These are phyloP conservation scores for Gonocerus acuteangulatus DNA, from an alignment of 2,888 invertebrate species.

Conservation along the genomic window DNA sequence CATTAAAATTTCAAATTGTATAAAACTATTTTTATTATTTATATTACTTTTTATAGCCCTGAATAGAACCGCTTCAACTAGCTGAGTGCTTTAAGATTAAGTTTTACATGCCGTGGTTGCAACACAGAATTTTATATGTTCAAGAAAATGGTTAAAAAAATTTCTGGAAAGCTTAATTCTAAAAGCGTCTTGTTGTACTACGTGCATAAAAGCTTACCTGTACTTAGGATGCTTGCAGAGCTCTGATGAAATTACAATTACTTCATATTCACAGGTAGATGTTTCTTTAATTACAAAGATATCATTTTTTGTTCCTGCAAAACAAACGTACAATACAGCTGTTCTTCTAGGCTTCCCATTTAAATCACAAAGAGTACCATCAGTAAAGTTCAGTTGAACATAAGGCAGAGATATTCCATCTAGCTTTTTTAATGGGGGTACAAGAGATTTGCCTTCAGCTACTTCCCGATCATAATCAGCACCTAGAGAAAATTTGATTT, in stretches of 20 bases:
- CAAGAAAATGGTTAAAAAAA: too few species aligned
- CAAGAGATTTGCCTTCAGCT: constrained; percentile 29
- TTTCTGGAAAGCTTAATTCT: too few species aligned
- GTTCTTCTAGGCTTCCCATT: constrained; percentile 76
- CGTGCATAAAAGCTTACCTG: constrained; percentile 47
- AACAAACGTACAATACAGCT: constrained; percentile 80
- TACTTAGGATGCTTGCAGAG: constrained; percentile 86
- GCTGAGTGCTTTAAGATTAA: too few species aligned
- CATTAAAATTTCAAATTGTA: too few species aligned
- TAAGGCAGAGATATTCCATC: constrained; percentile 85
- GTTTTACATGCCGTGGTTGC: too few species aligned
- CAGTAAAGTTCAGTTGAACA: constrained; percentile 75
- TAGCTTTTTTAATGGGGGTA: constrained; percentile 52
- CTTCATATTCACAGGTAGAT: constrained; percentile 90
- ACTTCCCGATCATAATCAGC: constrained; percentile 37
- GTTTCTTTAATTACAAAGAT: constrained; percentile 88
- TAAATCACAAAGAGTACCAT: constrained; percentile 87
- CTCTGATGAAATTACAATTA: constrained; percentile 75
- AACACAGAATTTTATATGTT: too few species aligned
- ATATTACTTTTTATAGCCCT: too few species aligned
- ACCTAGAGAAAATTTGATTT: constrained; percentile 33
- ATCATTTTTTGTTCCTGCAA: constrained; percentile 79
- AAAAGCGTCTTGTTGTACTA: too few species aligned
- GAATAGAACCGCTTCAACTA: too few species aligned
- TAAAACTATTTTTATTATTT: too few species aligned